Evolutionary conservation across 2,797 vertebrate genomes (phyloP).

Genomic region (Crocodylus rhombifer): DNA sequence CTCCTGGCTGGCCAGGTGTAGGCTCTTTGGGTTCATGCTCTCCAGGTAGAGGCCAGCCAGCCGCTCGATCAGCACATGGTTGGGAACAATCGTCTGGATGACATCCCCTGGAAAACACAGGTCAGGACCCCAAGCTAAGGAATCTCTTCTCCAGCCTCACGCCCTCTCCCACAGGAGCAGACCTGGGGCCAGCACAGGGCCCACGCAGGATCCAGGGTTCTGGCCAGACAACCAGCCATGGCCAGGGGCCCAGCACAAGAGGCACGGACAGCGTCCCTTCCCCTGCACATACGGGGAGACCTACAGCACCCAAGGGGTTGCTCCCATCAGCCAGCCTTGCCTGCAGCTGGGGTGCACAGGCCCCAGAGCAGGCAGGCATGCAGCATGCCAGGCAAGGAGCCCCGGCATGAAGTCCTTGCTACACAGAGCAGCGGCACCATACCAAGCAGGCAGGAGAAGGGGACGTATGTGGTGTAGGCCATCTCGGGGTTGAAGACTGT

Average conservation of each 20-base stretch:
- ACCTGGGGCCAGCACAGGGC: background rate
- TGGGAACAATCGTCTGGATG: conserved; percentile 90
- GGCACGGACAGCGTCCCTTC: background rate
- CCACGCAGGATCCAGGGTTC: background rate
- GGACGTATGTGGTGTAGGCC: conserved; percentile 95
- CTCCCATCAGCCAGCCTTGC: background rate
- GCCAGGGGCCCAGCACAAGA: background rate
- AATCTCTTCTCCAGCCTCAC: background rate
- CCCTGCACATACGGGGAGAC: background rate
- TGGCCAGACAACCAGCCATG: background rate
- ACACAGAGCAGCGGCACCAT: conserved; percentile 1
- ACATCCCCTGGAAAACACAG: conserved; percentile 85
- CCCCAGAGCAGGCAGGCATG: background rate
- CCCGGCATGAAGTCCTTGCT: background rate
- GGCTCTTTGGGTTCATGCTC: conserved; percentile 83
- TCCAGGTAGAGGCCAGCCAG: conserved; percentile 90
- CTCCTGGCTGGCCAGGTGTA: conserved; percentile 40
- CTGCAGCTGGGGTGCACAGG: rapidly evolving
- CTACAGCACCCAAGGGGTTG: background rate
- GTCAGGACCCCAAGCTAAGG: background rate
- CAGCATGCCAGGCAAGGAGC: rapidly evolving
- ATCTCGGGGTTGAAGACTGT: conserved; percentile 95
- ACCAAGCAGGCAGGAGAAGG: conserved; percentile 97
- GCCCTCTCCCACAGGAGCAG: background rate
- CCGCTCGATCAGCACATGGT: conserved; percentile 90